Conservation (phyloP, 2,888 invertebrate genomes). For the Deilephila porcellus region DNA sequence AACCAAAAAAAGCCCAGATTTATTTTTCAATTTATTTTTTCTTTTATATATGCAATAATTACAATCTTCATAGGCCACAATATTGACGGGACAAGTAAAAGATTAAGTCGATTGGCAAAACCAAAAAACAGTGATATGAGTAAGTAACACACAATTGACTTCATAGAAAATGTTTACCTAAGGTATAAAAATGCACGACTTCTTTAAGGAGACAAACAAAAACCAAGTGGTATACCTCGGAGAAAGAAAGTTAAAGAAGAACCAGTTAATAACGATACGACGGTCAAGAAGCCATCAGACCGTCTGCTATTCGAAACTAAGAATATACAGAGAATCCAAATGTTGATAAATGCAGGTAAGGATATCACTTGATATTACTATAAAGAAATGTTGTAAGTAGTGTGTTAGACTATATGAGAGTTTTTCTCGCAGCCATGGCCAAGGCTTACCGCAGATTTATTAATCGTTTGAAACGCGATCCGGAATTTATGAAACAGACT, state of each 20-base stretch:
- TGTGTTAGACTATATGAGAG: background rate
- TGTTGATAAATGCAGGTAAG: constrained; percentile 59
- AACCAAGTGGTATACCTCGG: constrained; percentile 60
- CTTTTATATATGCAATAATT: too few relatives aligned
- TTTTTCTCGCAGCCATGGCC: constrained; percentile 30
- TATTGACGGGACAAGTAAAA: constrained; percentile 39
- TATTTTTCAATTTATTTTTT: too few relatives aligned
- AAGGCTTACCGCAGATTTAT: constrained; percentile 30
- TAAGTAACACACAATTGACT: constrained; percentile 26
- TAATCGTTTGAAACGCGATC: constrained; percentile 30
- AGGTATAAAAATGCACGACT: too few relatives aligned
- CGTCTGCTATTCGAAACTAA: constrained; percentile 43
- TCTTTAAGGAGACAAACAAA: constrained; percentile 33
- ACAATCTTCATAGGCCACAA: constrained; percentile 38
- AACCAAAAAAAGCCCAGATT: too few relatives aligned
- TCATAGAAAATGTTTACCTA: too few relatives aligned
- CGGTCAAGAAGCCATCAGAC: background rate
- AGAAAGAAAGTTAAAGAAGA: constrained; percentile 43
- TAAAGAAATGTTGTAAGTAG: background rate
- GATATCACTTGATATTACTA: background rate
- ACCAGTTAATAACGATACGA: constrained; percentile 32
- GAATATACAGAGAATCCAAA: constrained; percentile 60
- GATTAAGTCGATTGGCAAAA: constrained; percentile 21
- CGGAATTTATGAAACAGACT: constrained; percentile 26
- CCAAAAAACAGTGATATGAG: constrained; percentile 34